These are phyloP conservation scores for Abscondita cerata DNA, from an alignment of 2,888 invertebrate species.

Conservation along the genomic window DNA sequence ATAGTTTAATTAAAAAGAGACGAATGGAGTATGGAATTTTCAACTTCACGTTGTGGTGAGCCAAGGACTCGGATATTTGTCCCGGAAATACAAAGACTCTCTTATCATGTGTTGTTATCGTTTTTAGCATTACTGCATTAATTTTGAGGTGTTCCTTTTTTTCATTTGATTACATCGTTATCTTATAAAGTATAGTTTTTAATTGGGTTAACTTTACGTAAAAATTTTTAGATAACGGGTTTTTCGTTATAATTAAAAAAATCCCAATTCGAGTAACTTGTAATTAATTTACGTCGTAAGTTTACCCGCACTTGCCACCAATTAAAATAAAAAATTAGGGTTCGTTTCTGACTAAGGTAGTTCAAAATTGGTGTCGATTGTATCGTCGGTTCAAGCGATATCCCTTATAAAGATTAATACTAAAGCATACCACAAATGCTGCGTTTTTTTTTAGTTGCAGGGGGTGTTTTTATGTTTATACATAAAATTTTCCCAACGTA, in stretches of 20 bases:
- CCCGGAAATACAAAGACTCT: conserved; percentile 36
- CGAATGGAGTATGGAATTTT: conserved; percentile 17
- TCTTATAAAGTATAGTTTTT: neutral
- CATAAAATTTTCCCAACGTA: too few species aligned
- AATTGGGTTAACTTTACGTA: neutral
- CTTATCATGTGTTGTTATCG: conserved; percentile 32
- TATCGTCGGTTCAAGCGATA: conserved; percentile 5
- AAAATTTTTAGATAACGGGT: neutral
- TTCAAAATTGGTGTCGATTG: conserved; percentile 13
- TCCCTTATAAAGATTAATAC: too few species aligned
- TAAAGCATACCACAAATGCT: too few species aligned
- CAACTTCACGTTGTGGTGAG: conserved; percentile 18
- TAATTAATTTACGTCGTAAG: conserved; percentile 1
- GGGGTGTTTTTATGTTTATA: too few species aligned
- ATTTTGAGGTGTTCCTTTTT: conserved; percentile 27
- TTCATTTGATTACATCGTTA: conserved; percentile 13
- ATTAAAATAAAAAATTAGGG: conserved; percentile 16
- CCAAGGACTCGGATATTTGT: conserved; percentile 37
- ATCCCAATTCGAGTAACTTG: neutral
- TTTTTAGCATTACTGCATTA: conserved; percentile 29
- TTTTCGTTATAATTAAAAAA: neutral
- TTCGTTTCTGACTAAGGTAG: neutral
- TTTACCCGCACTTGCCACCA: conserved; percentile 21
- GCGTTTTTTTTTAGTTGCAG: too few species aligned
- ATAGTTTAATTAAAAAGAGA: conserved; percentile 9